phyloP scores from a whole-genome alignment of 2,113 vertebrate genomes.

The Gopherus evgoodei region DNA sequence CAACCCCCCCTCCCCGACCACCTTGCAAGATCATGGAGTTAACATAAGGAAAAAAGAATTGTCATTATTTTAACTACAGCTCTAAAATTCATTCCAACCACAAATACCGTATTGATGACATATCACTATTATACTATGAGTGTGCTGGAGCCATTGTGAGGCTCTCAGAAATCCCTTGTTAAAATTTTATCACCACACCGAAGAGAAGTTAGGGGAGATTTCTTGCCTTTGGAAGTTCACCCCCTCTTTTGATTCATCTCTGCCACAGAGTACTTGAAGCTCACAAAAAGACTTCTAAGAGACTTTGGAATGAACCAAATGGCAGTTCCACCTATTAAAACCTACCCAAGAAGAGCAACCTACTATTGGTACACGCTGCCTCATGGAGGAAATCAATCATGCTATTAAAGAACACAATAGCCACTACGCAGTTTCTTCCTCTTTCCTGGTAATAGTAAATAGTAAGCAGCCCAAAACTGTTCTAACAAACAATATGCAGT shows the following conservation, averaged over 20 bases:
- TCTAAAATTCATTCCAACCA: not conserved
- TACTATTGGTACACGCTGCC: not conserved
- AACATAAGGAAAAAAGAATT: not conserved
- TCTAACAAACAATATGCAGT: not conserved
- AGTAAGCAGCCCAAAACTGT: conserved; percentile 7
- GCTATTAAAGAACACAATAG: not conserved
- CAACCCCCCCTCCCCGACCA: not conserved
- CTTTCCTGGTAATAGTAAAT: not conserved
- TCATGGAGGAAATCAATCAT: conserved; percentile 16
- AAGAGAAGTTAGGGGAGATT: not conserved
- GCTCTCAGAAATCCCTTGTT: not conserved
- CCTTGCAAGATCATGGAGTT: not conserved
- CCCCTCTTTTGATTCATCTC: not conserved
- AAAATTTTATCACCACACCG: not conserved
- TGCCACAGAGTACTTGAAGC: not conserved
- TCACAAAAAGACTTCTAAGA: not conserved
- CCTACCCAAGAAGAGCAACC: not conserved
- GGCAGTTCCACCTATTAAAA: not conserved
- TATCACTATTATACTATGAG: not conserved
- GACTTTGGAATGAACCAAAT: too few species aligned
- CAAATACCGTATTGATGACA: not conserved
- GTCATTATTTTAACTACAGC: not conserved
- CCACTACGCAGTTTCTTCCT: not conserved
- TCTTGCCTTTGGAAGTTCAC: not conserved
- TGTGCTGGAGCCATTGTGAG: not conserved